These are phyloP conservation scores for Cryptocheilus praepositus DNA, from an alignment of 2,888 invertebrate species.

Conservation along the genomic window DNA sequence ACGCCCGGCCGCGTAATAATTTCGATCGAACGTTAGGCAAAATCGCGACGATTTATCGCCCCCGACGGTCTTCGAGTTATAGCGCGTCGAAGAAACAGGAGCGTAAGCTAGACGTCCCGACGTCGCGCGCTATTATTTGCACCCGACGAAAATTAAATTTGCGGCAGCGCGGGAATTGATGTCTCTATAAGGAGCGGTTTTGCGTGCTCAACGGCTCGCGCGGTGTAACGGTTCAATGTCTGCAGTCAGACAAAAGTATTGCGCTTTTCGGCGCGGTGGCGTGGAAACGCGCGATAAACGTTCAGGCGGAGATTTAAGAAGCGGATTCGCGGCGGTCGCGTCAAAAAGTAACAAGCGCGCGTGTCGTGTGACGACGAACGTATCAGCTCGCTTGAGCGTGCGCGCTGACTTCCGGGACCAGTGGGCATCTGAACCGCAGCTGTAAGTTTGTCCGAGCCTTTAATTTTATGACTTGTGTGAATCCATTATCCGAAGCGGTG, in stretches of 20 bases:
- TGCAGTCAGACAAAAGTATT: no score
- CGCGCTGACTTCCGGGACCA: conserved; percentile 26
- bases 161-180: neutral
- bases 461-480: conserved; percentile 71
- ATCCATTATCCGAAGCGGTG: conserved; percentile 72
- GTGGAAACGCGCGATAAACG: neutral
- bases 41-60: conserved; percentile 30
- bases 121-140: conserved; percentile 29
- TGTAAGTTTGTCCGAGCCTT: conserved; percentile 71
- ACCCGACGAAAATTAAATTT: neutral
- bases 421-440: conserved; percentile 39
- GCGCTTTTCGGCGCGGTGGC: conserved; percentile 8
- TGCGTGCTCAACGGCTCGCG: no score
- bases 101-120: conserved; percentile 14
- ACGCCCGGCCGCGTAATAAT: conserved; percentile 7
- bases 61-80: neutral
- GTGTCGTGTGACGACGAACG: no score
- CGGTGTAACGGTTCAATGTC: neutral
- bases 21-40: conserved; percentile 15
- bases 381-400: neutral
- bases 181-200: conserved; percentile 1
- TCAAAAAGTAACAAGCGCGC: neutral
- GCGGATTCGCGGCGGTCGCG: conserved; percentile 17
- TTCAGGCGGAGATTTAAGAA: conserved; percentile 5
- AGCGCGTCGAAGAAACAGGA: neutral